phyloP scores from a whole-genome alignment of 2,888 invertebrate species.

The Perizoma affinitatum region DNA sequence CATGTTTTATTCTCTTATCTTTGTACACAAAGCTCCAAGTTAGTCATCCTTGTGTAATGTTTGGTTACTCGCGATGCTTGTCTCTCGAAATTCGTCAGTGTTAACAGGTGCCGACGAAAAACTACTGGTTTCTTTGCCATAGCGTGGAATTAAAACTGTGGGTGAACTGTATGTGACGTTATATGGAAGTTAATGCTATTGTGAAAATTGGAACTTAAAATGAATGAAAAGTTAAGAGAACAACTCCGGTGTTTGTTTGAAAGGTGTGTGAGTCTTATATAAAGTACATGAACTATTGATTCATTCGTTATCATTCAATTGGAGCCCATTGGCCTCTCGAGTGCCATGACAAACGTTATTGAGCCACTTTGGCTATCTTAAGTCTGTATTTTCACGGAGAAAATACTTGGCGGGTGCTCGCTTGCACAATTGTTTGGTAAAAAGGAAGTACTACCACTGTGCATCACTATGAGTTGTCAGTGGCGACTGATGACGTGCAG shows the following conservation, averaged over 20 bases:
- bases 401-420: too few species aligned
- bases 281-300: neutral
- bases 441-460: too few species aligned
- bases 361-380: too few species aligned
- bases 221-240: conserved; percentile 58
- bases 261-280: conserved; percentile 46
- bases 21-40: conserved; percentile 57
- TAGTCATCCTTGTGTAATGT: conserved; percentile 60
- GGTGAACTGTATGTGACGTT: neutral
- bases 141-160: conserved; percentile 5
- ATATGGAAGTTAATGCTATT: conserved; percentile 17
- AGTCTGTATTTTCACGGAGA: too few species aligned
- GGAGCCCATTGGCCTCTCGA: too few species aligned
- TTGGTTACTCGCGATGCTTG: conserved; percentile 47
- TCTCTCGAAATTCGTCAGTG: conserved; percentile 36
- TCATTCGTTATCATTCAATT: neutral
- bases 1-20: conserved; percentile 58
- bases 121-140: conserved; percentile 32
- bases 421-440: too few species aligned
- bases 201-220: conserved; percentile 43
- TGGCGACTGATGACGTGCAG: too few species aligned
- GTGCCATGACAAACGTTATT: too few species aligned
- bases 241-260: conserved; percentile 54
- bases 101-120: conserved; percentile 39
- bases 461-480: too few species aligned